phyloP scores from a whole-genome alignment of 2,888 invertebrate species.

The Oligia strigilis region DNA sequence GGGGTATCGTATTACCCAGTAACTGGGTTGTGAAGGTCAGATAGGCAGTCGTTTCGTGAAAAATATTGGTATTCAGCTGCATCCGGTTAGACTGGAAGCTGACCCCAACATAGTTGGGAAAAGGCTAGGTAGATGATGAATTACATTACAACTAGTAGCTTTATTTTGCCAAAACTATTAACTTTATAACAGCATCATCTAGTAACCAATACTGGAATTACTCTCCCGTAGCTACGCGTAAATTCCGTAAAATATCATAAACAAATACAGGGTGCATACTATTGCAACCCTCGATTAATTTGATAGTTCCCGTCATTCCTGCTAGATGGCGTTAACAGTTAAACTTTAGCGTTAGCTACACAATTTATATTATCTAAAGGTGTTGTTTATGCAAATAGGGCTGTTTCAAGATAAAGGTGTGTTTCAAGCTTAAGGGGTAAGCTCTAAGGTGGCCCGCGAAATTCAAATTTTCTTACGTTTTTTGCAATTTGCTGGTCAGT shows the following conservation, averaged over 20 bases:
- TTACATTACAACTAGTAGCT: no score
- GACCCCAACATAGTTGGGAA: no score
- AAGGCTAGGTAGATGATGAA: no score
- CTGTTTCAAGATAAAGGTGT: background rate
- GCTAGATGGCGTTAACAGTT: conserved; percentile 42
- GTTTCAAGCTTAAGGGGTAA: background rate
- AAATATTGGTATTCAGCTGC: background rate
- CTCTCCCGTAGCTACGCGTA: background rate
- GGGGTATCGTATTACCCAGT: background rate
- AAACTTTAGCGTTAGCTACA: background rate
- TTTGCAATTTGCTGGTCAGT: no score
- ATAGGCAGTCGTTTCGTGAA: background rate
- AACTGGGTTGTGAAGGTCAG: background rate
- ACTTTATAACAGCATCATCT: conserved; percentile 26
- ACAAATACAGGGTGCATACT: conserved; percentile 20
- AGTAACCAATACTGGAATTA: conserved; percentile 19
- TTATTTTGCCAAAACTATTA: background rate
- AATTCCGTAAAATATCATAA: background rate
- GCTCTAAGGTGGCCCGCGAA: no score
- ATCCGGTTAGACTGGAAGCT: background rate
- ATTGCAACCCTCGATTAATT: conserved; percentile 40
- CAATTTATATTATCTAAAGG: background rate
- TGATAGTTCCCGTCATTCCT: conserved; percentile 10
- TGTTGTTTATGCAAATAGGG: background rate
- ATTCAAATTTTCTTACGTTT: no score